Evolutionary conservation across 2,888 invertebrate genomes (phyloP).

Genomic region (Caenorhabditis panamensis): DNA sequence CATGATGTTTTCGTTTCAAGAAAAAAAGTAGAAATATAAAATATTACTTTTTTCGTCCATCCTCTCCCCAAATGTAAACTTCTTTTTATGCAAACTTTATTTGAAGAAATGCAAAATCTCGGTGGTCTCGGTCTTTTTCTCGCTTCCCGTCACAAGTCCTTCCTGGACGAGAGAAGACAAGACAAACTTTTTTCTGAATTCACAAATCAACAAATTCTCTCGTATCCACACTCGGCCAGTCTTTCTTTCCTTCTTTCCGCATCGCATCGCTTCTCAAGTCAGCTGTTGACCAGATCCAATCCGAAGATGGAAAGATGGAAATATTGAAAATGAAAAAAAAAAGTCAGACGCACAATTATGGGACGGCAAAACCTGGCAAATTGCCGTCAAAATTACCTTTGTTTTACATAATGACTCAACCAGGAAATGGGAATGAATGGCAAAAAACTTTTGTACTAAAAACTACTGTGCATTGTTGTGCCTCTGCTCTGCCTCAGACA

Average conservation of each 20-base stretch:
- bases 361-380: slow-evolving; percentile 1
- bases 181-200: slow-evolving; percentile 43
- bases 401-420: slow-evolving; percentile 39
- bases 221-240: background rate
- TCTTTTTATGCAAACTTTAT: slow-evolving; percentile 54
- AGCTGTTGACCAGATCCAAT: slow-evolving; percentile 35
- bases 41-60: slow-evolving; percentile 46
- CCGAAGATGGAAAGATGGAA: background rate
- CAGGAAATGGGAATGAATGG: background rate
- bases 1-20: slow-evolving; percentile 6
- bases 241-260: slow-evolving; percentile 11
- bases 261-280: slow-evolving; percentile 8
- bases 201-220: slow-evolving; percentile 42
- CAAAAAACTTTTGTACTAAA: slow-evolving; percentile 11
- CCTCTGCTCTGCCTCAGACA: no score
- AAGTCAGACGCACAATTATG: background rate
- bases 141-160: slow-evolving; percentile 17
- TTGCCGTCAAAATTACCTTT: slow-evolving; percentile 36
- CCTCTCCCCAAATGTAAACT: slow-evolving; percentile 38
- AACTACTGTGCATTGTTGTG: slow-evolving; percentile 39
- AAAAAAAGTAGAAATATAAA: slow-evolving; percentile 5
- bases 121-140: slow-evolving; percentile 11
- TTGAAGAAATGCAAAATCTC: slow-evolving; percentile 45
- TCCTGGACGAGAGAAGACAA: slow-evolving; percentile 39
- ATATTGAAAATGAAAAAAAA: background rate